phyloP scores from a whole-genome alignment of 2,888 invertebrate genomes.

The Myopa tessellatipennis region DNA sequence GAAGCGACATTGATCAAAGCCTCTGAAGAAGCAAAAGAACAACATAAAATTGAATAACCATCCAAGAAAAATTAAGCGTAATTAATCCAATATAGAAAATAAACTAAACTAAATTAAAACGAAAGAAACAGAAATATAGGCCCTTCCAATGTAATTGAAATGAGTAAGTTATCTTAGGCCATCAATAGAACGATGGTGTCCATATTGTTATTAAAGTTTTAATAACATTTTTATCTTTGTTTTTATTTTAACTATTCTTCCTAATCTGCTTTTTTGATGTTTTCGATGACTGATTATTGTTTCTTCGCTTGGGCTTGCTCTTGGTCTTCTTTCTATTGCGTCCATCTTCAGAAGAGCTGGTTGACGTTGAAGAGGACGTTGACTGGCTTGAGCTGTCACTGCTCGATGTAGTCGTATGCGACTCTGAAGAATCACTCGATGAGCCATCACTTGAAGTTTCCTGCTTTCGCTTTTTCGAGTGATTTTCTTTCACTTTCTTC shows the following conservation, averaged over 20 bases:
- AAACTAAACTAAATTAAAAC: not conserved
- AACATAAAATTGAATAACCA: too few relatives aligned
- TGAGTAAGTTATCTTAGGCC: too few relatives aligned
- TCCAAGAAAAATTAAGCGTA: too few relatives aligned
- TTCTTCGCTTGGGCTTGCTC: slow-evolving; percentile 43
- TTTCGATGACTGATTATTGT: slow-evolving; percentile 39
- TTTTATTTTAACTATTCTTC: not conserved
- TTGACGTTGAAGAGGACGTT: slow-evolving; percentile 41
- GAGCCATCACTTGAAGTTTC: not conserved
- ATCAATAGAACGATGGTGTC: too few relatives aligned
- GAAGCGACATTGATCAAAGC: slow-evolving; percentile 30
- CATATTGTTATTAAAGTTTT: not conserved
- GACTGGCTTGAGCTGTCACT: slow-evolving; percentile 41
- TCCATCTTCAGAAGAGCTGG: slow-evolving; percentile 51
- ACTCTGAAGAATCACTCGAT: slow-evolving; percentile 35
- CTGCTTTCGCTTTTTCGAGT: not conserved
- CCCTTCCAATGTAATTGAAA: too few relatives aligned
- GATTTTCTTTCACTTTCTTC: not conserved
- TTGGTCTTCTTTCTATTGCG: slow-evolving; percentile 52
- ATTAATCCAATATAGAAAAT: not conserved
- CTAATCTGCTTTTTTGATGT: slow-evolving; percentile 47
- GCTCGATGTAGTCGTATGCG: slow-evolving; percentile 36
- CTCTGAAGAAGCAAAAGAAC: too few relatives aligned
- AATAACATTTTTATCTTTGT: not conserved
- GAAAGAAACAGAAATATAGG: not conserved